Evolutionary conservation across 2,113 vertebrate species (phyloP).

Genomic region (Felis catus): F.catus_Fca126_mat1.0 CM031415.1:191502001-191502500

Average conservation of each 20-base stretch:
- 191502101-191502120: neutral
- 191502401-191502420: constrained; percentile 60
- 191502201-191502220: neutral
- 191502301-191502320: constrained; percentile 58
- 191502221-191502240: neutral
- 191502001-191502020: accelerated
- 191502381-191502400: constrained; percentile 70
- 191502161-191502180: neutral
- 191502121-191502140: neutral
- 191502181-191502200: neutral
- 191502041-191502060: neutral
- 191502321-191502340: neutral
- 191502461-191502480: neutral
- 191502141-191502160: neutral
- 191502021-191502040: accelerated
- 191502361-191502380: neutral
- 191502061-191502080: neutral
- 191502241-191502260: neutral
- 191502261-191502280: constrained; percentile 80
- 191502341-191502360: constrained; percentile 14
- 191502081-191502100: constrained; percentile 73
- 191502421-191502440: neutral
- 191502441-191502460: neutral
- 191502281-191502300: constrained; percentile 77
- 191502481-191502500: neutral